Base-by-base conservation (phyloP, 2,888 invertebrate genomes). In the Nudaria mundana region DNA sequence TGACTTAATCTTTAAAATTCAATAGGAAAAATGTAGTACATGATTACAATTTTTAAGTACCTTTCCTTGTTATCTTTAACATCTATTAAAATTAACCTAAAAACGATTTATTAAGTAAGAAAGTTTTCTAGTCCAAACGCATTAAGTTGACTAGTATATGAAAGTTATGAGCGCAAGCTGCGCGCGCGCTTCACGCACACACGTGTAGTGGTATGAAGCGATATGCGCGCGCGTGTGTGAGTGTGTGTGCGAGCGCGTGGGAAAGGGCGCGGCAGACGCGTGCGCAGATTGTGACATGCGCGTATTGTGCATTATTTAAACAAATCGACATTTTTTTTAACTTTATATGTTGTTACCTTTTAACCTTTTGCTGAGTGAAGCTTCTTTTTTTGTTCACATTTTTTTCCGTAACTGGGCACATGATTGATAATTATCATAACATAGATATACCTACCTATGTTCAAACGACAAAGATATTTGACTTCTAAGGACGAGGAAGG, bases 201-300 rank as follows among this genome's bases (percentile, higher is more conserved):
- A 30, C 8, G 13, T 18, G 16, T 10, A 12, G 16, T 23, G 5
- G 30, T 37, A 10, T 29, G 26, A 7, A n/a, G 25, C 33, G 24
- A 3, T 23, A 5, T 5, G 8, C 20, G 34, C 15, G 42, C 30
- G 40, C 40, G 52, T 37, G 63, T 46, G 48, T 63, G 73, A 72
- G 77, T 76, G 48, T 63, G 73, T 72, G 77, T 76, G 83, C 57
- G 80, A 67, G 77, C 67, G 80, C 85, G 86, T 85, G 85, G 84
- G 86, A 84, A 84, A 83, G 81, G 68, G 67, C 71, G 73, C 70
- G 74, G 65, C 72, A 71, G 77, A 81, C 83, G 85, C 85, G 84
- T 84, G 83, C 75, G 81, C 77, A 63, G 73, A 72, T 79, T 81
- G 81, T 75, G 78, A 81, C 81, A 78, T 76, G 74, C 73, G 67